Conservation (phyloP, 2,888 invertebrate genomes). For the Cerastis rubricosa region DNA sequence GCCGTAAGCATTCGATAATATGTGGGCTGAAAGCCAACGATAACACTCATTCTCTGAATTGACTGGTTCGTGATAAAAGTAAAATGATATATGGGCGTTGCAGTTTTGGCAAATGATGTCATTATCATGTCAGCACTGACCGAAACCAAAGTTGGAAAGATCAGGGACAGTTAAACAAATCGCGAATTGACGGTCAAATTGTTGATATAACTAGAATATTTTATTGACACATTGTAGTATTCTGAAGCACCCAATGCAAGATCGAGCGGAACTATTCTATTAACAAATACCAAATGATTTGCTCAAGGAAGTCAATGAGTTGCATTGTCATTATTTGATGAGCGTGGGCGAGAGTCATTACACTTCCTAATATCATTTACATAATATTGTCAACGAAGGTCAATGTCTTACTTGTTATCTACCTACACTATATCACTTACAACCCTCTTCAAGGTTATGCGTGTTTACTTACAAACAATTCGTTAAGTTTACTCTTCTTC, state of each 20-base stretch:
- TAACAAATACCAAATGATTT: constrained; percentile 3
- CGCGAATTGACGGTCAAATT: neutral
- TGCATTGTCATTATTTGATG: constrained; percentile 38
- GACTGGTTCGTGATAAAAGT: constrained; percentile 58
- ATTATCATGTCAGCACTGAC: constrained; percentile 53
- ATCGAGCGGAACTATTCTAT: neutral
- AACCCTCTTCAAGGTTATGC: constrained; percentile 28
- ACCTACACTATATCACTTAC: constrained; percentile 21
- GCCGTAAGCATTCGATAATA: constrained; percentile 54
- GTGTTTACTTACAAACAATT: constrained; percentile 5
- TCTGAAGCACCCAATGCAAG: neutral
- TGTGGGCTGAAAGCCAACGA: constrained; percentile 65
- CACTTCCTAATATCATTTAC: constrained; percentile 61
- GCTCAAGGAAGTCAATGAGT: constrained; percentile 37
- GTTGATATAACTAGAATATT: neutral
- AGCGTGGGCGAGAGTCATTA: constrained; percentile 51
- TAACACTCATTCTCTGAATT: constrained; percentile 57
- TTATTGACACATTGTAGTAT: constrained; percentile 10
- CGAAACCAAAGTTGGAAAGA: constrained; percentile 64
- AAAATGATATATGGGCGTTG: constrained; percentile 58
- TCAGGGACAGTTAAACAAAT: constrained; percentile 62
- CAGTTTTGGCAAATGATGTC: constrained; percentile 69
- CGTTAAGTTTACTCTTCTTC: neutral
- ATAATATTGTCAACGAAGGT: constrained; percentile 58
- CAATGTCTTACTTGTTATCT: constrained; percentile 43